These are phyloP conservation scores for Patella pellucida DNA, from an alignment of 2,888 invertebrate species.

Conservation along the genomic window DNA sequence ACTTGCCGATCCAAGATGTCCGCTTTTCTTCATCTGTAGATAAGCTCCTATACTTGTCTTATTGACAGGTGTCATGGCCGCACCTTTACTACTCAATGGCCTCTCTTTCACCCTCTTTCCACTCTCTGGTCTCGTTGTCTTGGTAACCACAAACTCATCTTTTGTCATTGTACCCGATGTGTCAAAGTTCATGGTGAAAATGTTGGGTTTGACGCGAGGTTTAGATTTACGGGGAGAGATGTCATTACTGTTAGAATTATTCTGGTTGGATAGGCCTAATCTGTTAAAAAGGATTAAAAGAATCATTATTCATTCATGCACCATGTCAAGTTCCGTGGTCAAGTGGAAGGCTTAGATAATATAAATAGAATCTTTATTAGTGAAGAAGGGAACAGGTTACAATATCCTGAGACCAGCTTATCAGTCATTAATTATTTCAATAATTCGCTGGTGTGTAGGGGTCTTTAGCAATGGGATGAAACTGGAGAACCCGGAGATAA, in stretches of 20 bases:
- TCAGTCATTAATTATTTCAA: too few species aligned
- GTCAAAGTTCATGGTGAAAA: slow-evolving; percentile 8
- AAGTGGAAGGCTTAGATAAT: too few species aligned
- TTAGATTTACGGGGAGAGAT: slow-evolving; percentile 15
- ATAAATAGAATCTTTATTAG: too few species aligned
- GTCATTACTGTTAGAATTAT: slow-evolving; percentile 10
- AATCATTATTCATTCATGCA: slow-evolving; percentile 17
- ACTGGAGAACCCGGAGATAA: too few species aligned
- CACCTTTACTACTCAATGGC: slow-evolving; percentile 42
- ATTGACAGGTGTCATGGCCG: slow-evolving; percentile 49
- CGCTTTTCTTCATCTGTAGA: slow-evolving; percentile 56
- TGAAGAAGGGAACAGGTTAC: too few species aligned
- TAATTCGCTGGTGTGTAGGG: too few species aligned
- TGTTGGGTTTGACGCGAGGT: slow-evolving; percentile 11
- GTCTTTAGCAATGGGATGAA: too few species aligned
- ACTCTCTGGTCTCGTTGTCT: slow-evolving; percentile 42
- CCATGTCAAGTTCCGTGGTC: slow-evolving; percentile 6
- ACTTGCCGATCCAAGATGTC: slow-evolving; percentile 31
- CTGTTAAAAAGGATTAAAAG: background rate
- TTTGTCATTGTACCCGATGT: slow-evolving; percentile 15
- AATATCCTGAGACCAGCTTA: too few species aligned
- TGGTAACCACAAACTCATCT: slow-evolving; percentile 48
- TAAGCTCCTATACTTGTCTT: slow-evolving; percentile 61
- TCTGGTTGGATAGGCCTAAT: slow-evolving; percentile 9
- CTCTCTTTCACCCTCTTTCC: slow-evolving; percentile 38